Evolutionary conservation across 2,113 vertebrate genomes (phyloP).

Genomic region (Marmota flaviventris): DNA sequence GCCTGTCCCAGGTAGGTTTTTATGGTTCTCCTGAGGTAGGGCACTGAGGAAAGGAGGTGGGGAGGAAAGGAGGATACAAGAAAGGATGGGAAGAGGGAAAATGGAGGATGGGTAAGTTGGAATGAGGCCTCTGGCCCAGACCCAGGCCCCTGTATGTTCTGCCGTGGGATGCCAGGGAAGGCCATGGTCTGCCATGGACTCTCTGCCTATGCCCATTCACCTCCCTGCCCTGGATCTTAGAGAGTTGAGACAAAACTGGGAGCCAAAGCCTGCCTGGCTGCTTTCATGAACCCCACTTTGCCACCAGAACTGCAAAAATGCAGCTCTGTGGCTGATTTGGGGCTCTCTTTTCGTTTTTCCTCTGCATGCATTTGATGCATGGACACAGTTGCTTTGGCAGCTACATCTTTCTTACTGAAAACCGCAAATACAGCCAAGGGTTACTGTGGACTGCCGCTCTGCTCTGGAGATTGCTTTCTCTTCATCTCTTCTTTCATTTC

Average conservation of each 20-base stretch:
- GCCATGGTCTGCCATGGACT: too few species aligned
- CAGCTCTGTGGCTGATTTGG: neutral
- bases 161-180: neutral
- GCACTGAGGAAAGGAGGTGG: neutral
- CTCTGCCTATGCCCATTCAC: fast-evolving
- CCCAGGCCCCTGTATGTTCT: neutral
- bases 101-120: neutral
- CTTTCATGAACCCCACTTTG: neutral
- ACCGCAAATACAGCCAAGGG: constrained; percentile 55
- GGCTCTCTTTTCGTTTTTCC: neutral
- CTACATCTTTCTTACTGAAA: neutral
- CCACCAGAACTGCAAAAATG: neutral
- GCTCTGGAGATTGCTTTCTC: neutral
- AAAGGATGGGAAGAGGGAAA: too few species aligned
- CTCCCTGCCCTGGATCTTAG: neutral
- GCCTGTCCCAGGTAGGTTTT: neutral
- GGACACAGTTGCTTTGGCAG: neutral
- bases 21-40: neutral
- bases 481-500: neutral
- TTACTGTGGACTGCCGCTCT: constrained; percentile 18
- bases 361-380: neutral
- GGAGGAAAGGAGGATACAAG: neutral
- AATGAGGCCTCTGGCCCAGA: neutral
- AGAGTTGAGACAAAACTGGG: neutral
- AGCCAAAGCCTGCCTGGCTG: neutral